phyloP scores from a whole-genome alignment of 1,140 invertebrate species.

The Andrena cerasifolii region DNA sequence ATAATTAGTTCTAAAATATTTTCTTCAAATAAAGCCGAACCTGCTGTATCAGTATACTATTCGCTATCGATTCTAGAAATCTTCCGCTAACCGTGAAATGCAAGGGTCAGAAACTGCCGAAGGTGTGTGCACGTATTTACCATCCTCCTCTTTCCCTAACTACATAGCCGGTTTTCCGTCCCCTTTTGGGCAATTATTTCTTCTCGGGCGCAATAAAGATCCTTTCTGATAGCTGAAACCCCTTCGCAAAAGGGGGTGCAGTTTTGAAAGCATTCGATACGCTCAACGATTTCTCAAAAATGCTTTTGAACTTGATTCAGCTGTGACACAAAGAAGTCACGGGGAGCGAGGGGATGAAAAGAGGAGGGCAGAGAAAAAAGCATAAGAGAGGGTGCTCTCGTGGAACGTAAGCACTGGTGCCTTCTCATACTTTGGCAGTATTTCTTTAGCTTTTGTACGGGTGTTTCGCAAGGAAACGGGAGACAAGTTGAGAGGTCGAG shows the following conservation, averaged over 20 bases:
- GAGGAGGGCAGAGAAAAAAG: background rate
- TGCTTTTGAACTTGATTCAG: slow-evolving; percentile 12
- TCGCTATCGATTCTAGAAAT: too few relatives aligned
- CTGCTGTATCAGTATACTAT: too few relatives aligned
- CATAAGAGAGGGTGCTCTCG: background rate
- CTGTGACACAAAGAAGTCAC: background rate
- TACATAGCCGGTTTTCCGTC: background rate
- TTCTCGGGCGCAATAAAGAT: background rate
- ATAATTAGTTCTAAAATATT: too few relatives aligned
- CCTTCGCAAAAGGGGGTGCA: background rate
- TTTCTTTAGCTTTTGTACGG: background rate
- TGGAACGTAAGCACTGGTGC: slow-evolving; percentile 6
- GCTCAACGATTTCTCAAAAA: slow-evolving; percentile 9
- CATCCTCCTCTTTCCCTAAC: too few relatives aligned
- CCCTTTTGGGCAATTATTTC: background rate
- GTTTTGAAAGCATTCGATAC: slow-evolving; percentile 6
- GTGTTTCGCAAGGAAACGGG: slow-evolving; percentile 4
- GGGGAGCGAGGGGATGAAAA: background rate
- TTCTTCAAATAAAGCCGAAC: too few relatives aligned
- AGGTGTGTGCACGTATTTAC: too few relatives aligned
- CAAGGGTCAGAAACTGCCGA: too few relatives aligned
- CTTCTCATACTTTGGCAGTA: slow-evolving; percentile 2
- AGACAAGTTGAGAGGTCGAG: slow-evolving; percentile 29
- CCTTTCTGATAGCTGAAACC: background rate
- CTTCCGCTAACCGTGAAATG: too few relatives aligned